Evolutionary conservation across 2,888 invertebrate species (phyloP).

Genomic region (Lasioglossum lativentre): DNA sequence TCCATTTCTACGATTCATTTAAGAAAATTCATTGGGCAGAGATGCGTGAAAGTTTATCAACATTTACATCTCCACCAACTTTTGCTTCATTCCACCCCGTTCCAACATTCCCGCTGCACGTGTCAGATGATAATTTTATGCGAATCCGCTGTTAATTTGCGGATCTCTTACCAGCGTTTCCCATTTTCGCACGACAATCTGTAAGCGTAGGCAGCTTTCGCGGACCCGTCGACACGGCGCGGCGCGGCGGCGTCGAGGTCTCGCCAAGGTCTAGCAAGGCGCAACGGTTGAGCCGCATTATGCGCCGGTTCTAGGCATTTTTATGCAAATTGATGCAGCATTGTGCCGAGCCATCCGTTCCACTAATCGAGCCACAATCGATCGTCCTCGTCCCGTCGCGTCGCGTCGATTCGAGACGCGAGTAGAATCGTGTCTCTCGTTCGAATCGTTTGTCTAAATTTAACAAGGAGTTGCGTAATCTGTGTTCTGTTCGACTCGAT

Average conservation of each 20-base stretch:
- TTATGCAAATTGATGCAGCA: constrained; percentile 78
- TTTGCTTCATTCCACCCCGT: no score
- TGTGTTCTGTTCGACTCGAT: neutral
- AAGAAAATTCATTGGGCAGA: no score
- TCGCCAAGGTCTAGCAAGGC: constrained; percentile 72
- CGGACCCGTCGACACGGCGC: constrained; percentile 42
- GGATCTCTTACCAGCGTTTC: neutral
- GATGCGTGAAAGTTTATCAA: no score
- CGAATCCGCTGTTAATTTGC: neutral
- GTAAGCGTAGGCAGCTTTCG: constrained; percentile 47
- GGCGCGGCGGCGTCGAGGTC: constrained; percentile 74
- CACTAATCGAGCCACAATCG: constrained; percentile 55
- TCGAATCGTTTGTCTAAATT: constrained; percentile 36
- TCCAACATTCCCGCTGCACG: no score
- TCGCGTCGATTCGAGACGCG: constrained; percentile 11
- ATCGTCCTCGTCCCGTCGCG: constrained; percentile 27
- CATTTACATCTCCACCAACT: no score
- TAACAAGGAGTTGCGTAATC: neutral
- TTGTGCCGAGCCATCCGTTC: constrained; percentile 69
- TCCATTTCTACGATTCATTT: no score
- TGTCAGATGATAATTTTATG: neutral
- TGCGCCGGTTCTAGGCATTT: constrained; percentile 74
- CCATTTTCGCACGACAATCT: constrained; percentile 1
- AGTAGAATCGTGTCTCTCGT: neutral
- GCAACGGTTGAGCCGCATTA: constrained; percentile 55